Evolutionary conservation across 2,888 invertebrate genomes (phyloP).

Genomic region (Drosophila stalkeri): DNA sequence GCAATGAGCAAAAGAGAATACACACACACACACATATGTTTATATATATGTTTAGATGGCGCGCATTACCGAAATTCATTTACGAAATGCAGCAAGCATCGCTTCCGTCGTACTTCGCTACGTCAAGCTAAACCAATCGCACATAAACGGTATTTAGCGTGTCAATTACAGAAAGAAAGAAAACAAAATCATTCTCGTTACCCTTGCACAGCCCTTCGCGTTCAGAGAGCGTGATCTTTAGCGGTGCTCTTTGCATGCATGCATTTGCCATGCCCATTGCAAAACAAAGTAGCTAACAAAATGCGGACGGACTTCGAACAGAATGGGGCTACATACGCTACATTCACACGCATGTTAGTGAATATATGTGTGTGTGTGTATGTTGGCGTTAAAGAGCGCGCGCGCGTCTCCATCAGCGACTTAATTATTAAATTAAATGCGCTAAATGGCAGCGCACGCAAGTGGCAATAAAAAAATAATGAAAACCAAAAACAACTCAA

Average conservation of each 20-base stretch:
- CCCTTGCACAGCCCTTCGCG: conserved; percentile 6
- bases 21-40: neutral
- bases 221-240: conserved; percentile 18
- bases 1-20: neutral
- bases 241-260: conserved; percentile 4
- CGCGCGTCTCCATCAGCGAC: conserved; percentile 72
- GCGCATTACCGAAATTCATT: conserved; percentile 5
- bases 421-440: conserved; percentile 79
- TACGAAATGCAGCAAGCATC: neutral
- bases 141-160: conserved; percentile 11
- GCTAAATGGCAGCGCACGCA: conserved; percentile 79
- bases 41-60: no score
- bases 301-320: conserved; percentile 12
- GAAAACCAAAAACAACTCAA: conserved; percentile 55
- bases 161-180: neutral
- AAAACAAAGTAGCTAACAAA: conserved; percentile 12
- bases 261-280: conserved; percentile 9
- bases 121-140: conserved; percentile 5
- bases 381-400: conserved; percentile 41
- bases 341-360: conserved; percentile 9
- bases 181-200: neutral
- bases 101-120: neutral
- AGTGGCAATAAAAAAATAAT: conserved; percentile 63
- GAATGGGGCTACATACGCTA: neutral
- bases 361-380: conserved; percentile 2